These are phyloP conservation scores for Athrips mouffetella DNA, from an alignment of 2,888 invertebrate genomes.

Conservation along the genomic window DNA sequence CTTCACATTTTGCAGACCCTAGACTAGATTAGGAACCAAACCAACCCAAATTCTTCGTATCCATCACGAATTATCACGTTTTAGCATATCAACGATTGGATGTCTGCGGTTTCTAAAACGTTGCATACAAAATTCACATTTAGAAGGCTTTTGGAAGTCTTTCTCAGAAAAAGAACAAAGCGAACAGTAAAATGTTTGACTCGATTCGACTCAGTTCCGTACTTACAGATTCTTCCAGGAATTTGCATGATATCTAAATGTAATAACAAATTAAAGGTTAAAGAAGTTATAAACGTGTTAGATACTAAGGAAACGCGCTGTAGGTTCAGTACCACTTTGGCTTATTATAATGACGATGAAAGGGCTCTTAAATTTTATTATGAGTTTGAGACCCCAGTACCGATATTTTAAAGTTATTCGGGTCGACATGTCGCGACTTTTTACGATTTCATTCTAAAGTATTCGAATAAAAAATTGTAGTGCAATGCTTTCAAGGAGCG, in stretches of 20 bases:
- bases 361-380: too few species aligned
- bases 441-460: conserved; percentile 29
- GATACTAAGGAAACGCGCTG: too few species aligned
- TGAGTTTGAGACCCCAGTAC: conserved; percentile 29
- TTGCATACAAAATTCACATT: neutral
- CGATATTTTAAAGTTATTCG: conserved; percentile 29
- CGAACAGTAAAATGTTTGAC: neutral
- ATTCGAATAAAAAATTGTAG: conserved; percentile 27
- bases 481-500: conserved; percentile 14
- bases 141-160: neutral
- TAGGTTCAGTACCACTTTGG: too few species aligned
- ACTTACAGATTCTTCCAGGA: conserved; percentile 7
- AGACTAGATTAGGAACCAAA: neutral
- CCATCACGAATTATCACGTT: neutral
- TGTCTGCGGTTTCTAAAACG: neutral
- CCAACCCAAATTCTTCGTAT: neutral
- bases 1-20: too few species aligned
- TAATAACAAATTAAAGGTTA: neutral
- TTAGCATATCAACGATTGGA: neutral
- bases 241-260: conserved; percentile 6
- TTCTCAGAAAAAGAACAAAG: neutral
- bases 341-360: conserved; percentile 41
- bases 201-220: neutral
- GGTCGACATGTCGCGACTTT: conserved; percentile 23
- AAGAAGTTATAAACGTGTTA: too few species aligned